Conservation (phyloP, 2,888 invertebrate genomes). For the Agrochola macilenta region DNA sequence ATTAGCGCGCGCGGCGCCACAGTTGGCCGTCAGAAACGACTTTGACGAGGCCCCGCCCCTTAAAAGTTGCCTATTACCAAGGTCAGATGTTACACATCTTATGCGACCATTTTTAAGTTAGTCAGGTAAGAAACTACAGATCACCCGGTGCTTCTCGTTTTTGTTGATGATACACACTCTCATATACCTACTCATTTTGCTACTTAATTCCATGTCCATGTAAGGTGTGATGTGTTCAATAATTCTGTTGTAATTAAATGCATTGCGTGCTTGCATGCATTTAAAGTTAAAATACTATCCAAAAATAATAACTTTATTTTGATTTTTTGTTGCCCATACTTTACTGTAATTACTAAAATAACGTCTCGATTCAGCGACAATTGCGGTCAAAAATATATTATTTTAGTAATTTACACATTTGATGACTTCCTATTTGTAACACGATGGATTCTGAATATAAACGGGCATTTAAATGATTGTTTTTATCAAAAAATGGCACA, state of each 20-base stretch:
- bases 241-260: neutral
- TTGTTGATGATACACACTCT: neutral
- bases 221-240: neutral
- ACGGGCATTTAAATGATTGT: neutral
- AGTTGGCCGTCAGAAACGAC: too few relatives aligned
- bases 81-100: too few relatives aligned
- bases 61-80: too few relatives aligned
- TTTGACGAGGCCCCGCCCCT: too few relatives aligned
- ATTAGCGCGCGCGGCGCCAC: too few relatives aligned
- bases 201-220: neutral
- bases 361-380: constrained; percentile 26
- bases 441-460: neutral
- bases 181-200: neutral
- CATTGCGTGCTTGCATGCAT: neutral
- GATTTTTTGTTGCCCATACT: constrained; percentile 24
- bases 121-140: neutral
- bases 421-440: constrained; percentile 35
- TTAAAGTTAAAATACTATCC: neutral
- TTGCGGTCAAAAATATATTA: constrained; percentile 18
- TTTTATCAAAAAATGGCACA: neutral
- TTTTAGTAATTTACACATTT: constrained; percentile 42
- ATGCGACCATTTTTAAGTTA: too few relatives aligned
- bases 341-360: constrained; percentile 33
- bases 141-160: neutral
- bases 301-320: constrained; percentile 28